Evolutionary conservation across 2,888 invertebrate genomes (phyloP), one percentile per base, ranked within the genome.

Genomic region (Eupithecia abbreviata): DNA sequence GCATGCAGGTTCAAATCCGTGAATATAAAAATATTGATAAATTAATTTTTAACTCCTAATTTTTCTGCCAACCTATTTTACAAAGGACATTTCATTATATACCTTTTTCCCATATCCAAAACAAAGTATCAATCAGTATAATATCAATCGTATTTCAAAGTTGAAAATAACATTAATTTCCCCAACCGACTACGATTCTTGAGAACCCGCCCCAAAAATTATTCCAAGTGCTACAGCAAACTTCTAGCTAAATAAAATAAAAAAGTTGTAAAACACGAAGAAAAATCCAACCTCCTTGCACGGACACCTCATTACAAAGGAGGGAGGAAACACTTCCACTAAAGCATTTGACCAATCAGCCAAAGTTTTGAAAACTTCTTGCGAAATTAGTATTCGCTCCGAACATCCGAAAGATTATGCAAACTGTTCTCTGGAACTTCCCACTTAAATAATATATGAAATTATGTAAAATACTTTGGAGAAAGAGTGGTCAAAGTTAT

Each of bases 391-490:
- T 82, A 82, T 82, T 80, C 82, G 70, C 71, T 68, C 68, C 73
- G 80, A 80, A 81, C 75, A 84, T 78, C 77, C 80, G 81, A 71
- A 77, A 82, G 85, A 88, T 90, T 89, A 90, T 89, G 89, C 83
- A 87, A 88, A 89, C 83, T 79, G 71, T 81, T 76, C 81, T 76
- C 72, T 76, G 76, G 78, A 87, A 88, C 83, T 89, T 88, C 80
- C 83, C 84, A 88, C 87, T 88, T 90, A 88, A 88, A 89, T 87
- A 89, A 89, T 89, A 88, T 89, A 88, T 89, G 88, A 86, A 90
- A 88, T 89, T 89, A 89, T 89, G 88, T 85, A 87, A 88, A 89
- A 86, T 84, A 81, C 81, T 77, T 79, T 10, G 80, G 77, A 82
- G 82, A 83, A 83, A 80, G 81, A 81, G 81, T 83, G 84, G 84